Evolutionary conservation across 1,140 invertebrate genomes (phyloP).

Genomic region (Panagrolaimus sp.): DNA sequence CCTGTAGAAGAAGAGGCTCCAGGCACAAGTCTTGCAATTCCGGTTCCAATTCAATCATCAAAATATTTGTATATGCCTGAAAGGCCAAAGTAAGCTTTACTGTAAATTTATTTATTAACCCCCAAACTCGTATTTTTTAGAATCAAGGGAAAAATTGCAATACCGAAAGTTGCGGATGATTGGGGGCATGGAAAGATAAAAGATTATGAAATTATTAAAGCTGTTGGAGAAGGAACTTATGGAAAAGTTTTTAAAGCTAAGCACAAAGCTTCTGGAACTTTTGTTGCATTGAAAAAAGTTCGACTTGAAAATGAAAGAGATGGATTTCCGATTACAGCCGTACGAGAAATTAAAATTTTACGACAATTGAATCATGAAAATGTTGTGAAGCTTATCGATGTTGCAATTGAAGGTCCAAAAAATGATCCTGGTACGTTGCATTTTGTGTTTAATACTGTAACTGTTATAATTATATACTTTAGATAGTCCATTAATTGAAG

Average conservation of each 20-base stretch:
- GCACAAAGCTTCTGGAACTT: constrained; percentile 72
- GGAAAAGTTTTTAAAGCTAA: constrained; percentile 98
- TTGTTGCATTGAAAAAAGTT: constrained; percentile 96
- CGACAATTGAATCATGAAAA: constrained; percentile 93
- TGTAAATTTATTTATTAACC: not conserved
- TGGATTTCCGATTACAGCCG: constrained; percentile 97
- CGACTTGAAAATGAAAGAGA: constrained; percentile 97
- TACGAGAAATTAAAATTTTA: constrained; percentile 96
- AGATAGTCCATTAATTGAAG: constrained; percentile 59
- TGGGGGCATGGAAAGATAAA: constrained; percentile 73
- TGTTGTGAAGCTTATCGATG: constrained; percentile 93
- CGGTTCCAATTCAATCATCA: not conserved
- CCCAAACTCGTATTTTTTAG: not conserved
- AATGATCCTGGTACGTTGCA: constrained; percentile 68
- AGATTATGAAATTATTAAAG: constrained; percentile 82
- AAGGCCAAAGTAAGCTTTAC: not conserved
- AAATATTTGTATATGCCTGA: not conserved
- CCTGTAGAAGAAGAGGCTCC: not conserved
- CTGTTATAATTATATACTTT: not conserved
- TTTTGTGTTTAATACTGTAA: not conserved
- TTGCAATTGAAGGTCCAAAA: constrained; percentile 90
- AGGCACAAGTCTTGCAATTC: not conserved
- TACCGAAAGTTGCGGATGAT: not conserved
- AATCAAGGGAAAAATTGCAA: not conserved
- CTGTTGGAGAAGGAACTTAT: constrained; percentile 97